Base-by-base conservation (phyloP, 2,113 vertebrate genomes). In the Pitta sordida region DNA sequence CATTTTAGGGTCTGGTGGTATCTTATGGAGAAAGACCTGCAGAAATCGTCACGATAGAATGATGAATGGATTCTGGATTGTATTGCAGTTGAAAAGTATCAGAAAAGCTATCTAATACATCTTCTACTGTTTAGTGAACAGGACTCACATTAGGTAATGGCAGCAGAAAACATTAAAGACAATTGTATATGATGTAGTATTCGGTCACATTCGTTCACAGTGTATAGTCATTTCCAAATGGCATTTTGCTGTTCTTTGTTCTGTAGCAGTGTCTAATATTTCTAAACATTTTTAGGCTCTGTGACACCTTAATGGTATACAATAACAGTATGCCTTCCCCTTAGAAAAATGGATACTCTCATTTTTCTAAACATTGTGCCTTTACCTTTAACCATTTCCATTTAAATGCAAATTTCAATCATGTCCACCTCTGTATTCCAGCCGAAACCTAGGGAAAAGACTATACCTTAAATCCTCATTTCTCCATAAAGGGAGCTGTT, bases 371-470 rank as follows among this genome's bases (percentile, higher is more conserved):
- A 98, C 97, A 95, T 88, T 94, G 93, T 95, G 95, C 88, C 97
- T 97, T 98, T 98, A 96, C 97, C 97, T 98, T 97, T 97, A 97
- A 97, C 97, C 97, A 95, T 97, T 98, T 98, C 97, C 93, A 98
- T 98, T 98, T 98, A 98, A 98, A 98, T 98, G 98, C 97, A 98
- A 98, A 98, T 98, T 98, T 98, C 97, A 98, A 97, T 98, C 97
- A 97, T 97, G 97, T 97, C 97, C 97, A 98, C 96, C 93, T 95
- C 96, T 96, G 93, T 96, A 91, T 95, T 97, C 87, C 94, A 94
- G 74, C 73, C n/a, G 21, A 94, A 95, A 71, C 56, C 11, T 22
- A 23, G 7, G 34, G 86, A 96, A 96, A 96, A 96, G 94, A 84
- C 80, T 96, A 84, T 93, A 96, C 96, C 95, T 96, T 86, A 97